Evolutionary conservation across 2,113 vertebrate species (phyloP).

Genomic region (Rhynchopsitta pachyrhyncha): DNA sequence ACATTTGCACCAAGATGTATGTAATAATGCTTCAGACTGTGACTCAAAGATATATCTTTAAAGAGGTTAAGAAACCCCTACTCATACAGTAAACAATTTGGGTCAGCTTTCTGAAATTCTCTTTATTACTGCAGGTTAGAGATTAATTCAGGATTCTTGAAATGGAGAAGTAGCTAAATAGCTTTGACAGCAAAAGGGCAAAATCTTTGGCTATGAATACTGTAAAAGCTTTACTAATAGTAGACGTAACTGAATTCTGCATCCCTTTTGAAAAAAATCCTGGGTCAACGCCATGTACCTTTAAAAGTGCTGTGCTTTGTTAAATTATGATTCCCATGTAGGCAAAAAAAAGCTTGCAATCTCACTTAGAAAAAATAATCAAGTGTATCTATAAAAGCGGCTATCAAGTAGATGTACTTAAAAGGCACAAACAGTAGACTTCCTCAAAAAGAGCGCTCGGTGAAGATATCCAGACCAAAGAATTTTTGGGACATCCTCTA

Average conservation of each 20-base stretch:
- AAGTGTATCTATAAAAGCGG: background rate
- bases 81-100: background rate
- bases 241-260: background rate
- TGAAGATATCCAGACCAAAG: background rate
- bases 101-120: background rate
- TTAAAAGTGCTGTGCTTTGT: background rate
- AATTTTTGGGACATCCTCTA: background rate
- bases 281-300: background rate
- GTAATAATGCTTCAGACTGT: background rate
- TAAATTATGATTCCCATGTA: background rate
- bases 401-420: background rate
- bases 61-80: background rate
- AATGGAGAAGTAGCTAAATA: background rate
- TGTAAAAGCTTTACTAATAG: background rate
- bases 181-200: background rate
- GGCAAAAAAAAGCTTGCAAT: background rate
- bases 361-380: background rate
- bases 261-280: background rate
- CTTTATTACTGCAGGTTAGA: background rate
- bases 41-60: background rate
- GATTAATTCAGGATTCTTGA: background rate
- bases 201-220: background rate
- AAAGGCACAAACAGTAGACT: background rate
- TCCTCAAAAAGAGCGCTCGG: background rate
- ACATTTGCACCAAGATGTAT: background rate